Base-by-base conservation (phyloP, 2,888 invertebrate species). In the Cryptocheilus praepositus region DNA sequence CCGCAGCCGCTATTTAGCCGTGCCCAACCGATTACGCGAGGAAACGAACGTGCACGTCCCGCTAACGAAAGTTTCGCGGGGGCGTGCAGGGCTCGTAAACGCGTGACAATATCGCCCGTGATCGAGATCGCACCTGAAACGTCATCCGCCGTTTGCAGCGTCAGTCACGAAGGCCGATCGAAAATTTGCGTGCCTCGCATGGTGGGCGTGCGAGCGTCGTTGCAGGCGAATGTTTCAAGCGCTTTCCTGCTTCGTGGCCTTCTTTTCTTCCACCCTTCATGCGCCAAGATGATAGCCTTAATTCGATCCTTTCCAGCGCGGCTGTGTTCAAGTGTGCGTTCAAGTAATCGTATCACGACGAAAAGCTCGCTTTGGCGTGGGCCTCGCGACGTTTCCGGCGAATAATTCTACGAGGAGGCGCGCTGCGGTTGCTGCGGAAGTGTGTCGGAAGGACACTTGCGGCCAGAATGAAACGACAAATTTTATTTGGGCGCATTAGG, bases 81-180 rank as follows among this genome's bases (percentile, higher is more conserved):
- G 22, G 22, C 45, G 49, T 53, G 59, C 57, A 68, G 56, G 52
- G 61, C 54, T 56, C 59, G 68, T 68, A 36, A 65, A 65, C 28
- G 61, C 54, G 49, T 25, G 51, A 66, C 75, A 66, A 59, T 74
- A 71, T 75, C 72, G 44, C 60, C 18, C 53, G 44, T n/a, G n/a
- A 67, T 76, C 76, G 63, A n/a, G 67, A 44, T 66, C 57, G 66
- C 60, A 7, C 28, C 28, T 5, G 28, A 28, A 36, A 67, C 62
- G 62, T 69, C 58, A 51, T 55, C 55, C 55, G 49, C 54, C 51
- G 19, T 59, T 57, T 57, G 66, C 60, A 63, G 76, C 73, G 76
- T 73, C 8, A 63, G 68, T 64, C 76, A 76, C 76, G 76, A 65
- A 76, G 76, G 66, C 51, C 76, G 76, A 76, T 76, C 76, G 76